Base-by-base conservation (phyloP, 1,140 invertebrate genomes). In the Adoxophyes honmai region DNA sequence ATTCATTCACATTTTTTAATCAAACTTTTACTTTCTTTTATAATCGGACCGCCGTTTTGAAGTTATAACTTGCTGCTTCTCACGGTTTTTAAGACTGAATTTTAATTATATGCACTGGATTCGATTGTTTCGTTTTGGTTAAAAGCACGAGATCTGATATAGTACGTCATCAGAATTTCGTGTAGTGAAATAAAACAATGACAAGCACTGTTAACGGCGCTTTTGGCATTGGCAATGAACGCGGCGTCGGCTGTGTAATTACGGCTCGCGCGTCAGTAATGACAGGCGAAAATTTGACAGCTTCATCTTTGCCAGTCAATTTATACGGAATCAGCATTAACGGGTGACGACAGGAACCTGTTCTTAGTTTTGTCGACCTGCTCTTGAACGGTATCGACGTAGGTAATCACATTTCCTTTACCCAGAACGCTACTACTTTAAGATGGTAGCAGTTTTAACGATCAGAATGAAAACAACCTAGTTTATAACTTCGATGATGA, bases 171-270 rank as follows among this genome's bases (percentile, higher is more conserved):
- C 21, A 3, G 21, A 3, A 48, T 16, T 8, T 44, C 16, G 11
- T 6, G n/a, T 11, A 11, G 42, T 11, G 16, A 44, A 28, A 21
- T 48, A 48, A 48, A 28, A 18, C 42, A 28, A 48, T 28, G 42
- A n/a, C 42, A 21, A 7, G 42, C 10, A 18, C 10, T 18, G 42
- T 48, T 28, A 48, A 18, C 42, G 42, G 42, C 42, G 11, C 42
- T 48, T 28, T 48, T 48, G 42, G 42, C 42, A 48, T 48, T 48
- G 42, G 21, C 42, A 48, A 48, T 48, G 42, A 48, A 48, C 21
- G 42, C 21, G 21, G 11, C 42, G 21, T 48, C 42, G 21, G 21
- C 21, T 28, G 21, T 18, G 42, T 48, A 21, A 48, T 33, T 33
- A 33, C 42, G 16, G 16, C 16, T n/a, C 11, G 42, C 11, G 42